A percentile compares a stretch with the other conserved stretches of the same genome.
These are phyloP conservation scores for Plectrocnemia conspersa DNA, from an alignment of 1,140 invertebrate genomes.

Conservation along the genomic window DNA sequence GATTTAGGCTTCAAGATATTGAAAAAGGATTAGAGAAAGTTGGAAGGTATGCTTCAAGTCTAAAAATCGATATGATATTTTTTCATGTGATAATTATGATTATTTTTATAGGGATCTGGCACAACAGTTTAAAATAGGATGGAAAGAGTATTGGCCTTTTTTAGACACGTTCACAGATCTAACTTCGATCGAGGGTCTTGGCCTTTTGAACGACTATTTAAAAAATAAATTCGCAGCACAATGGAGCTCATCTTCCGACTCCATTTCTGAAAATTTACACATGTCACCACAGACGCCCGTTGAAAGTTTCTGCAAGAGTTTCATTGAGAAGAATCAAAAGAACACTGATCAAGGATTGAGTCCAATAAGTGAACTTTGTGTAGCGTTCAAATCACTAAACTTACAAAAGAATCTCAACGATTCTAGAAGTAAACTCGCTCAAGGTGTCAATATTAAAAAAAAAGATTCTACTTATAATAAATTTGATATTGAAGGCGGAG, in stretches of 20 bases:
- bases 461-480: neutral
- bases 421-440: slow-evolving; percentile 21
- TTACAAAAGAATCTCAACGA: slow-evolving; percentile 40
- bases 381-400: slow-evolving; percentile 51
- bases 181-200: slow-evolving; percentile 63
- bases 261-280: slow-evolving; percentile 41
- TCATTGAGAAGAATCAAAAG: slow-evolving; percentile 20
- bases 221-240: slow-evolving; percentile 46
- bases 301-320: slow-evolving; percentile 3
- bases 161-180: slow-evolving; percentile 75
- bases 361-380: slow-evolving; percentile 55
- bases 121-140: slow-evolving; percentile 67
- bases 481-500: slow-evolving; percentile 16
- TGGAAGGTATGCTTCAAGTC: slow-evolving; percentile 56
- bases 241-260: slow-evolving; percentile 37
- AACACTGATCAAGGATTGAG: slow-evolving; percentile 41
- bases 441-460: neutral
- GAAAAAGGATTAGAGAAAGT: slow-evolving; percentile 81
- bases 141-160: slow-evolving; percentile 91
- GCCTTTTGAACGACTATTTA: slow-evolving; percentile 69
- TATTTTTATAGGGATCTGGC: slow-evolving; percentile 62
- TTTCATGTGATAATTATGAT: neutral
- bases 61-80: neutral
- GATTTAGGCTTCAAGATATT: slow-evolving; percentile 65
- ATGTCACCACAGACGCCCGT: slow-evolving; percentile 23